phyloP scores from a whole-genome alignment of 2,797 vertebrate genomes.

The Paramormyrops hopkinsi region DNA sequence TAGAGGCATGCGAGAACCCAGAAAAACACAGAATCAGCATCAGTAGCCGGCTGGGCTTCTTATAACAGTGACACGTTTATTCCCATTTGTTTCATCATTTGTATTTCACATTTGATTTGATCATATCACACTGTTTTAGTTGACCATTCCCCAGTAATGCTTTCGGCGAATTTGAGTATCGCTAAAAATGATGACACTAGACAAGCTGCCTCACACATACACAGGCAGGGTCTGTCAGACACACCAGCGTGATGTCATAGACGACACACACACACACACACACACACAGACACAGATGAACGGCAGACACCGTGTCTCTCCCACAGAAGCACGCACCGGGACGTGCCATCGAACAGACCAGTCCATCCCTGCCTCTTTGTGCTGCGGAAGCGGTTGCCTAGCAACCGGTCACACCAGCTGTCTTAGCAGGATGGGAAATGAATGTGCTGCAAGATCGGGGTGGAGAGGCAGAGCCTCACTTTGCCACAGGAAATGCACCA shows the following conservation, averaged over 20 bases:
- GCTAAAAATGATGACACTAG: neutral
- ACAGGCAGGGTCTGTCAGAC: neutral
- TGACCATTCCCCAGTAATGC: neutral
- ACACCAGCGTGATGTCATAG: constrained; percentile 20
- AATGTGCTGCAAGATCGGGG: constrained; percentile 58
- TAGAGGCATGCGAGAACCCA: neutral
- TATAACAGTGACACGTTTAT: neutral
- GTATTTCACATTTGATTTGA: neutral
- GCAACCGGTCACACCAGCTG: constrained; percentile 85
- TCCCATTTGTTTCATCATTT: neutral
- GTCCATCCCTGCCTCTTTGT: constrained; percentile 88
- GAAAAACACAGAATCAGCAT: neutral
- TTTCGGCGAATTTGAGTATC: neutral
- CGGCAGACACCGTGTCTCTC: neutral
- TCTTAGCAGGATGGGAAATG: constrained; percentile 55
- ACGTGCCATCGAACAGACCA: constrained; percentile 74
- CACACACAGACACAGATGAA: neutral
- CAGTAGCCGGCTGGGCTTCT: neutral
- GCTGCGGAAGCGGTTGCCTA: constrained; percentile 81
- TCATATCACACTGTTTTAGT: neutral
- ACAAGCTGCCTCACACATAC: neutral
- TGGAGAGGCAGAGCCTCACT: constrained; percentile 37
- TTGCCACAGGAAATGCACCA: neutral
- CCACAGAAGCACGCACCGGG: constrained; percentile 49
- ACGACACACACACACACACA: neutral